phyloP scores from a whole-genome alignment of 2,797 vertebrate species.

The Phaenicophaeus curvirostris region DNA sequence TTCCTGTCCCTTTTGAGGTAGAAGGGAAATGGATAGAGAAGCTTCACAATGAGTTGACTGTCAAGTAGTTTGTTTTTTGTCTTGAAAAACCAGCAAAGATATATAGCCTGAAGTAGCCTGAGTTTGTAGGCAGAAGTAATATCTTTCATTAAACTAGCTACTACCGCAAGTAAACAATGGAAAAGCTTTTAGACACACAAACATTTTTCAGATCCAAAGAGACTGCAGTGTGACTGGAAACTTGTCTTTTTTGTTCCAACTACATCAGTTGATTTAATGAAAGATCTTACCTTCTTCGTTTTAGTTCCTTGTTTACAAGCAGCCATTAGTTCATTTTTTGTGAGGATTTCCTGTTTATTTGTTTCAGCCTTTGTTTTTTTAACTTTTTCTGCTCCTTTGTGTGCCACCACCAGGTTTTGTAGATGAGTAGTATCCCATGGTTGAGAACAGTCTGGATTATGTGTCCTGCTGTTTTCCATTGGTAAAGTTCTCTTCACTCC shows the following conservation, averaged over 20 bases:
- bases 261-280: not conserved
- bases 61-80: not conserved
- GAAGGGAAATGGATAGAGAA: not conserved
- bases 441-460: not conserved
- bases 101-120: not conserved
- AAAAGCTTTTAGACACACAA: not conserved
- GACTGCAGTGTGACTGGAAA: not conserved
- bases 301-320: not conserved
- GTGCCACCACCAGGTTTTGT: not conserved
- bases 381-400: not conserved
- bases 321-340: not conserved
- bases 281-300: not conserved
- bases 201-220: not conserved
- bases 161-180: not conserved
- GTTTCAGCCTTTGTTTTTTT: not conserved
- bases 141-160: not conserved
- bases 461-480: not conserved
- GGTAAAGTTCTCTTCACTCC: not conserved
- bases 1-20: not conserved
- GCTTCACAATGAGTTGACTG: not conserved
- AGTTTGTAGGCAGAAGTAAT: not conserved
- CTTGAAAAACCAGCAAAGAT: not conserved
- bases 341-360: not conserved
- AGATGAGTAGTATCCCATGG: not conserved
- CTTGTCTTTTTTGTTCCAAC: not conserved